Conservation (phyloP, 1,140 invertebrate species). For the Amyelois transitella region DNA sequence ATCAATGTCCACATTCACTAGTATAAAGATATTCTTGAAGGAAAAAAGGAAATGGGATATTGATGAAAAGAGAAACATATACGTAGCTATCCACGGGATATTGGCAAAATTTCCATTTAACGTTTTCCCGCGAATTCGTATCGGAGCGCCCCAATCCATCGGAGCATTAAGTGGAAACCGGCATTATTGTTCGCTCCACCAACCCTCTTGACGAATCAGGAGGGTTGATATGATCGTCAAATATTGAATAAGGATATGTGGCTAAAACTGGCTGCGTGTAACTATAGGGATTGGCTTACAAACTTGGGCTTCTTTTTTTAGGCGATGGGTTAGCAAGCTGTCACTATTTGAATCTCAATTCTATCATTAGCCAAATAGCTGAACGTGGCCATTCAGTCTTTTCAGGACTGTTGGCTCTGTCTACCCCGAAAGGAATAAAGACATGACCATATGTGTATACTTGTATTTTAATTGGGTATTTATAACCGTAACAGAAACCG, state of each 20-base stretch:
- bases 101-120: conserved; percentile 28
- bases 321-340: too few relatives aligned
- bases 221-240: conserved; percentile 29
- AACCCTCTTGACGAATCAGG: conserved; percentile 21
- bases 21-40: neutral
- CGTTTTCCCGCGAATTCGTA: conserved; percentile 24
- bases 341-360: too few relatives aligned
- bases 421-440: too few relatives aligned
- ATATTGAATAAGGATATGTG: conserved; percentile 27
- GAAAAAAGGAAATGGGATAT: neutral
- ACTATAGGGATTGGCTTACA: neutral
- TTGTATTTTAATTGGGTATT: too few relatives aligned
- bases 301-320: too few relatives aligned
- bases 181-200: conserved; percentile 41
- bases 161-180: conserved; percentile 39
- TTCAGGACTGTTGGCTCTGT: too few relatives aligned
- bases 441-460: too few relatives aligned
- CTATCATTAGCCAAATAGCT: too few relatives aligned
- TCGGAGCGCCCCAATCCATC: conserved; percentile 26
- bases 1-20: too few relatives aligned
- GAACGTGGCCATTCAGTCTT: too few relatives aligned
- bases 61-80: conserved; percentile 1
- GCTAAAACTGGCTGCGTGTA: neutral
- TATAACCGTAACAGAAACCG: too few relatives aligned
- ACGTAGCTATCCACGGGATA: conserved; percentile 5